Evolutionary conservation across 2,113 vertebrate genomes (phyloP), one percentile per base, ranked within the genome.

Genomic region (Odontesthes bonariensis): DNA sequence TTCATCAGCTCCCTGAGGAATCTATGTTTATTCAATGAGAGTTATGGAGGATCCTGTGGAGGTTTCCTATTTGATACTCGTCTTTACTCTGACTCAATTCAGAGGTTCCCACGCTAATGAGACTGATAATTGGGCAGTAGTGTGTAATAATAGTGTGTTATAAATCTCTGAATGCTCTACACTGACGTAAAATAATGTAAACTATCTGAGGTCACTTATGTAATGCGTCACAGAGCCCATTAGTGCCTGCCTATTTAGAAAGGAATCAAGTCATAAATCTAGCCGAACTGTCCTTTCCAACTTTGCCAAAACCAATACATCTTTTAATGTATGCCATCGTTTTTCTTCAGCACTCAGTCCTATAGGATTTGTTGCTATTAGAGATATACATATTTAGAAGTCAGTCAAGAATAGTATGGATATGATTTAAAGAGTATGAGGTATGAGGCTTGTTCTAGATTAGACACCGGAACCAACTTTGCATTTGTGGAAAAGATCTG

Each of bases 231-330:
- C n/a, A 19, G 27, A 20, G 58, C 60, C 47, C 32, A 63, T 27
- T 13, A 63, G 22, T 47, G 38, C 20, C 44, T 57, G 17, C 22
- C 40, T 20, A 38, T 47, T 62, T 19, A 68, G 53, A 52, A 70
- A 46, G 17, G 32, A 75, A 61, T 66, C 23, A 52, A 38, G 27
- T 73, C 51, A 62, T 4, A 77, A 56, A 61, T 76, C 32, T n/a
- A 22, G 40, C 27, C 0, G 1, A 20, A 17, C 6, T 42, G 42
- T 63, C 49, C 17, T 20, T 9, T 20, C 16, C 32, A 19, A 62
- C 22, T 46, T 23, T 46, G 17, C 27, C 10, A 64, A 49, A 64
- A 49, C 23, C 61, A 47, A 47, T 49, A 32, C 13, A 49, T 47
- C 23, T 47, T 12, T 17, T 49, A 13, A 62, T 31, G 16, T 31